Evolutionary conservation across 2,888 invertebrate genomes (phyloP).

Genomic region (Drosophila anceps): DNA sequence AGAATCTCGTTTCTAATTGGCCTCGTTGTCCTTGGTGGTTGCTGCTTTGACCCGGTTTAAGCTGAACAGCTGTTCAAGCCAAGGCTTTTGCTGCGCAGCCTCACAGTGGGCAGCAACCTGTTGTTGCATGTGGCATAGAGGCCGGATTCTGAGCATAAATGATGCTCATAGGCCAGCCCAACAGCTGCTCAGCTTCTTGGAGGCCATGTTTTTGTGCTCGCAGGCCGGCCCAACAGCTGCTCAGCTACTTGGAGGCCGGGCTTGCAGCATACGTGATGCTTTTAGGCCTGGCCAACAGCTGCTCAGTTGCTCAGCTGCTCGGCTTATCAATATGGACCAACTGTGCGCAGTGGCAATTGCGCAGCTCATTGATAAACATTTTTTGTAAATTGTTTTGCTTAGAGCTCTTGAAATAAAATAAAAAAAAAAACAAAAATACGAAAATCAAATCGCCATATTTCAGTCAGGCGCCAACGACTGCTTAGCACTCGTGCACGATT

Average conservation of each 20-base stretch:
- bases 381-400: background rate
- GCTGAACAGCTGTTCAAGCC: slow-evolving; percentile 57
- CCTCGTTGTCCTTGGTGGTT: slow-evolving; percentile 65
- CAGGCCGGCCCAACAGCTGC: slow-evolving; percentile 8
- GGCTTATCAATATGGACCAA: slow-evolving; percentile 37
- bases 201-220: background rate
- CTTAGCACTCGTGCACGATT: background rate
- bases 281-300: slow-evolving; percentile 5
- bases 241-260: background rate
- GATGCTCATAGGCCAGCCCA: no score
- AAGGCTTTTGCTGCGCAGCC: slow-evolving; percentile 65
- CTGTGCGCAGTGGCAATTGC: slow-evolving; percentile 55
- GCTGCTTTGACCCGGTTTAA: slow-evolving; percentile 56
- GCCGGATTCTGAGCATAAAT: no score
- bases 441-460: no score
- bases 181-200: background rate
- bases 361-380: slow-evolving; percentile 50
- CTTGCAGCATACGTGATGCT: slow-evolving; percentile 18
- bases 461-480: background rate
- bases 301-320: background rate
- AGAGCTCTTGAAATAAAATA: background rate
- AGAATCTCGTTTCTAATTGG: background rate
- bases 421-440: background rate
- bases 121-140: slow-evolving; percentile 33
- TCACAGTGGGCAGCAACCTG: slow-evolving; percentile 60